phyloP scores from a whole-genome alignment of 2,113 vertebrate genomes.

The Tragelaphus strepsiceros region DNA sequence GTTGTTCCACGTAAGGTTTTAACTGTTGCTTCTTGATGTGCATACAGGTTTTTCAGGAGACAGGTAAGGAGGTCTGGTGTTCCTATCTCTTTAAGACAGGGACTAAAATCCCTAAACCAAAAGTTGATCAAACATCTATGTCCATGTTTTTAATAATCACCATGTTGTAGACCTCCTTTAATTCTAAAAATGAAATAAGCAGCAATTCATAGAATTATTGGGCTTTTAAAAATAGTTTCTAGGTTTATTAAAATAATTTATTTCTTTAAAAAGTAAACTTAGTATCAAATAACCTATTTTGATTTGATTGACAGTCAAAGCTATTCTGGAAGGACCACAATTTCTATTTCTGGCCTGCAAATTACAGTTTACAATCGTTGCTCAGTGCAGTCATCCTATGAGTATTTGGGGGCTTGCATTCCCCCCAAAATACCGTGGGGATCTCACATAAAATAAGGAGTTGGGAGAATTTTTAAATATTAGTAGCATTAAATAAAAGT shows the following conservation, averaged over 20 bases:
- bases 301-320: neutral
- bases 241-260: neutral
- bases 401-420: neutral
- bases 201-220: neutral
- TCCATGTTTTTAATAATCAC: neutral
- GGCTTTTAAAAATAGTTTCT: neutral
- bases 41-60: neutral
- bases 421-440: neutral
- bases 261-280: neutral
- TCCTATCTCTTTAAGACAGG: neutral
- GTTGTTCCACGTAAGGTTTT: neutral
- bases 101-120: neutral
- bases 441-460: neutral
- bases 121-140: neutral
- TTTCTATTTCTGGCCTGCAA: neutral
- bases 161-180: neutral
- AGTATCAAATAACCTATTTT: neutral
- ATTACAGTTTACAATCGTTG: neutral
- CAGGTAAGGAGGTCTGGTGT: neutral
- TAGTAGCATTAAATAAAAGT: neutral
- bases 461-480: neutral
- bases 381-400: neutral
- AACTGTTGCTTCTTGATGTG: neutral
- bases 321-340: neutral
- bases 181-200: neutral